Conservation (phyloP, 1,140 invertebrate species). For the Drosophila mauritiana region DNA sequence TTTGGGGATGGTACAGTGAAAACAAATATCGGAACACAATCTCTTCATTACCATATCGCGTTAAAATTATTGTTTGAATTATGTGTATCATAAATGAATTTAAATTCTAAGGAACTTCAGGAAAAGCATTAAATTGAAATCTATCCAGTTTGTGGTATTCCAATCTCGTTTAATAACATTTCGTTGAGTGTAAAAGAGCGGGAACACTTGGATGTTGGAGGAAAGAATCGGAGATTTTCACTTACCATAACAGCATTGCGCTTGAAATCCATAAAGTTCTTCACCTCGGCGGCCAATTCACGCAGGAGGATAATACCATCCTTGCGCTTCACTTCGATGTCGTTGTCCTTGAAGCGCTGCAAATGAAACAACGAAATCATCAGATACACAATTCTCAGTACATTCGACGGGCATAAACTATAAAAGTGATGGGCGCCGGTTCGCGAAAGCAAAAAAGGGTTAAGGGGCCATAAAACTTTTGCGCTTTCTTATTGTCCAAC, state of each 20-base stretch:
- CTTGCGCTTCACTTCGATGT: conserved; percentile 90
- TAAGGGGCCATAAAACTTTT: conserved; percentile 68
- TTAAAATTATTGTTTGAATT: background rate
- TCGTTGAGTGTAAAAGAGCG: background rate
- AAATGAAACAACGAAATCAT: conserved; percentile 46
- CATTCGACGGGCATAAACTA: conserved; percentile 61
- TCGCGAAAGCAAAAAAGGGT: conserved; percentile 39
- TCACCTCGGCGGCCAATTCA: conserved; percentile 93
- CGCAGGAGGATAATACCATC: conserved; percentile 93
- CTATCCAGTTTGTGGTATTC: background rate
- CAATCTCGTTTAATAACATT: background rate
- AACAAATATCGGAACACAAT: conserved; percentile 1
- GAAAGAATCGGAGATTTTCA: conserved; percentile 27
- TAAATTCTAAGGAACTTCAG: background rate
- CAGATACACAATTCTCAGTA: conserved; percentile 52
- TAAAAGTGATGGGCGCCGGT: conserved; percentile 55
- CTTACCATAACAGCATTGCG: conserved; percentile 95
- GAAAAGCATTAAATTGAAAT: no score
- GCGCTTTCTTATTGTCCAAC: conserved; percentile 47
- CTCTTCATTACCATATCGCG: background rate
- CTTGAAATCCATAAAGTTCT: conserved; percentile 96
- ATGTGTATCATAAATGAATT: background rate
- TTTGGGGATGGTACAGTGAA: conserved; percentile 2
- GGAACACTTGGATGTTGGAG: background rate
- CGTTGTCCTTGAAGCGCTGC: conserved; percentile 92